These are phyloP conservation scores for Varanus komodoensis DNA, from an alignment of 2,113 vertebrate species.

Conservation along the genomic window DNA sequence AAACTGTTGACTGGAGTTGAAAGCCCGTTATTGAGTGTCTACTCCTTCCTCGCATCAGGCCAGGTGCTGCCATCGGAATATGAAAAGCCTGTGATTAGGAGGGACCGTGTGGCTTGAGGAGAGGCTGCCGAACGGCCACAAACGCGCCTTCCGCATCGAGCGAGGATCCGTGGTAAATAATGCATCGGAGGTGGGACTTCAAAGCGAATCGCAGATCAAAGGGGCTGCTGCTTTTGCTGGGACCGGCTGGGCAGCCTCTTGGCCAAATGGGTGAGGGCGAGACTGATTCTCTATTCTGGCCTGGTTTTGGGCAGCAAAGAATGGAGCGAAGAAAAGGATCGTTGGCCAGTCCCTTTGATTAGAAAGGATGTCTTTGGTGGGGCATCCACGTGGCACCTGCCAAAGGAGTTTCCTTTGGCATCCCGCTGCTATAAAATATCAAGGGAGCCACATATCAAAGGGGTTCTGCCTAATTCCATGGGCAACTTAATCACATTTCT, in stretches of 20 bases:
- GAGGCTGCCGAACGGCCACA: not conserved
- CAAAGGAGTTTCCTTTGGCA: not conserved
- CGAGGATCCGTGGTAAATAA: not conserved
- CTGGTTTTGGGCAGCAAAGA: not conserved
- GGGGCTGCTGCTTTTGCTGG: not conserved
- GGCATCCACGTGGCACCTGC: not conserved
- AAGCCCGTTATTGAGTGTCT: slow-evolving; percentile 1
- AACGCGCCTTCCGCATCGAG: not conserved
- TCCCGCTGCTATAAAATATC: not conserved
- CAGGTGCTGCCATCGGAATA: not conserved
- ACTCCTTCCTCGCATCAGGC: not conserved
- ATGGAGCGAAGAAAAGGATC: not conserved
- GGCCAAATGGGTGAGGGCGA: not conserved
- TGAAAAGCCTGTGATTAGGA: not conserved
- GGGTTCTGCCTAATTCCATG: too few relatives aligned
- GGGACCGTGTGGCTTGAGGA: rapidly evolving
- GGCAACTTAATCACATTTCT: not conserved
- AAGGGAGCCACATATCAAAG: not conserved
- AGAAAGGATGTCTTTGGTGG: not conserved
- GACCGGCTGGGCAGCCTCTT: not conserved
- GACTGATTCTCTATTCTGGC: not conserved
- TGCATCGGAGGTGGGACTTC: rapidly evolving
- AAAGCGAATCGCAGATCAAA: not conserved
- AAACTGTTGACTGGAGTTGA: slow-evolving; percentile 41
- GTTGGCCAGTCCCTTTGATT: not conserved